Evolutionary conservation across 2,113 vertebrate genomes (phyloP).

Genomic region (Strix aluco): DNA sequence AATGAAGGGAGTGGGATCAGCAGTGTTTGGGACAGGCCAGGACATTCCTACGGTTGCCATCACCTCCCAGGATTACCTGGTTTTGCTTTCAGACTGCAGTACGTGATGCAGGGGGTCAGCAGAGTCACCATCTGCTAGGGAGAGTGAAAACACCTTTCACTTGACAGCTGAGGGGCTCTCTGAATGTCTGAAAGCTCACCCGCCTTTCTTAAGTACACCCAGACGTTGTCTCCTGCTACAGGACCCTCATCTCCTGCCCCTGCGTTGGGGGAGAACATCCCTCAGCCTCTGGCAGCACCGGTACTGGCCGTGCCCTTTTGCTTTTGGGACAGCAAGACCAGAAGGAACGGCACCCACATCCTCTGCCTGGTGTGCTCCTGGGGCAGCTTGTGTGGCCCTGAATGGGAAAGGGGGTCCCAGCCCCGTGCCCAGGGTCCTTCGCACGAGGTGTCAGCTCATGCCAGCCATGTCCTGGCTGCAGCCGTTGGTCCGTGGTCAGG

Average conservation of each 20-base stretch:
- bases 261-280: neutral
- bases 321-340: neutral
- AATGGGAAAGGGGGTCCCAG: neutral
- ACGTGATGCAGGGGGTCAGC: accelerated
- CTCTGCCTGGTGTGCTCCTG: accelerated
- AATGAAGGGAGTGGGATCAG: neutral
- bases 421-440: accelerated
- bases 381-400: accelerated
- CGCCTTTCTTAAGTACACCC: no score
- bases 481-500: accelerated
- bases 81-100: neutral
- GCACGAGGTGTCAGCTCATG: accelerated
- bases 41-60: no score
- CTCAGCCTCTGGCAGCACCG: neutral
- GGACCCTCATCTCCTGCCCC: no score
- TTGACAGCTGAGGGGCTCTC: no score
- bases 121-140: no score
- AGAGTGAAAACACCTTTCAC: neutral
- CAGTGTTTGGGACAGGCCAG: accelerated
- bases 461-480: neutral
- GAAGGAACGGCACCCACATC: accelerated
- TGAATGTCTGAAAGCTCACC: neutral
- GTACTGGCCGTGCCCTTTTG: no score
- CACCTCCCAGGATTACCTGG: neutral
- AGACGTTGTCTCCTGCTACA: accelerated